A percentile compares a stretch with the other conserved stretches of the same genome.
Conservation (phyloP, 2,888 invertebrate genomes). For the Andrena camellia region DNA sequence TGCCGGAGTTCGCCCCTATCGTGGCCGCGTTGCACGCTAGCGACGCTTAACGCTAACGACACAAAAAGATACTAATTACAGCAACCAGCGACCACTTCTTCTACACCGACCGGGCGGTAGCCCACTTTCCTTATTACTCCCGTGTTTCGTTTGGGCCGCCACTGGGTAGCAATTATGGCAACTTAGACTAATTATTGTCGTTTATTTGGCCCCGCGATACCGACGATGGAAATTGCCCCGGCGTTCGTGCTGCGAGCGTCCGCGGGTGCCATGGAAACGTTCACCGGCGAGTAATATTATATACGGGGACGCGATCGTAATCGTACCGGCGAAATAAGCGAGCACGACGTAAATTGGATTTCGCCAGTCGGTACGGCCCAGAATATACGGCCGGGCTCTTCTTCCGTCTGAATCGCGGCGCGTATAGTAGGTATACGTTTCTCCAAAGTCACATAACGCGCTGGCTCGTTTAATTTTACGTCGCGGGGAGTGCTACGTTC, state of each 20-base stretch:
- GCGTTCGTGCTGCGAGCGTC: background rate
- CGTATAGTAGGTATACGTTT: background rate
- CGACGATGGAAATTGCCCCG: slow-evolving; percentile 36
- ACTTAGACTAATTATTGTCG: slow-evolving; percentile 53
- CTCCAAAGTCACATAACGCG: background rate
- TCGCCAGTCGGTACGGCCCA: background rate
- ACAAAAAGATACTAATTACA: slow-evolving; percentile 71
- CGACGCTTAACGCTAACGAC: slow-evolving; percentile 65
- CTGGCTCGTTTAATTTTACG: slow-evolving; percentile 22
- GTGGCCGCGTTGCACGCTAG: slow-evolving; percentile 63
- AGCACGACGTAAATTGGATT: slow-evolving; percentile 34
- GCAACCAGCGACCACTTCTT: slow-evolving; percentile 44
- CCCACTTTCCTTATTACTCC: slow-evolving; percentile 65
- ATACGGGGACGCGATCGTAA: slow-evolving; percentile 34
- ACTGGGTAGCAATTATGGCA: slow-evolving; percentile 45
- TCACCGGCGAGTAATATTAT: slow-evolving; percentile 16
- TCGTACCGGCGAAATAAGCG: slow-evolving; percentile 22
- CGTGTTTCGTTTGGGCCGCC: slow-evolving; percentile 46
- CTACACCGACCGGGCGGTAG: slow-evolving; percentile 21
- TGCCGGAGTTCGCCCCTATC: slow-evolving; percentile 68
- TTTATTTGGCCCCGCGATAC: slow-evolving; percentile 30
- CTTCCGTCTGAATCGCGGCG: background rate
- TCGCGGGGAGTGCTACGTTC: background rate
- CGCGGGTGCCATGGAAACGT: background rate
- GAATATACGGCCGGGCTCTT: background rate